Evolutionary conservation across 2,888 invertebrate genomes (phyloP), one percentile per base, ranked within the genome.

Genomic region (Thereva unica): DNA sequence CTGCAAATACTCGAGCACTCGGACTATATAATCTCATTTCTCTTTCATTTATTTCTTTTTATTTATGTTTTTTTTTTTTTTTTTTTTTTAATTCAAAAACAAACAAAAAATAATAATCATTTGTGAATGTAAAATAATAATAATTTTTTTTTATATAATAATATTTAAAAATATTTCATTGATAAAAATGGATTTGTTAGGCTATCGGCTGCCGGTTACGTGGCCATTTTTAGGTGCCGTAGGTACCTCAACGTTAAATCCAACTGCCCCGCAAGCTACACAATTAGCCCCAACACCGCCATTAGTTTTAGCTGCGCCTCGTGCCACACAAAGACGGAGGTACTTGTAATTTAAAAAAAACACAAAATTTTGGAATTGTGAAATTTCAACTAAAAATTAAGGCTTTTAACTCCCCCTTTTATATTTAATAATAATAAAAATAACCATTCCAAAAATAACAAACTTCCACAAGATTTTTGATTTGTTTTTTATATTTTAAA

Each of bases 161-260:
- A 34, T 55, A 61, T 50, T 44, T 50, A 44, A 38, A 44, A 10
- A 42, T 50, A 50, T 44, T 50, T 54, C 34, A 63, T n/a, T 41
- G 55, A 53, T n/a, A 61, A 57, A 35, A 52, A 41, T 35, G 42
- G 49, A 59, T 65, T 35, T 44, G 66, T 68, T 84, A 89, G 90
- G 89, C 84, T 88, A 89, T 84, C 89, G 90, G 82, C 86, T 89
- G 83, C 88, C 89, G 78, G 86, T 89, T 83, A 82, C 89, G 82
- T 90, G 89, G 90, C 89, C 89, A 82, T 89, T 89, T 87, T 85
- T 89, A 82, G 84, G 85, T 71, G 80, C 81, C 55, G 78, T 84
- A 70, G 81, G 83, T 74, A 82, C 84, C 74, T 80, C 83, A 75
- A 81, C 83, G 75, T 80, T 83, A 74, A 85, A 87, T 74, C 85